These are phyloP conservation scores for Alviniconcha marisindica DNA, from an alignment of 1,140 invertebrate genomes.

Conservation along the genomic window DNA sequence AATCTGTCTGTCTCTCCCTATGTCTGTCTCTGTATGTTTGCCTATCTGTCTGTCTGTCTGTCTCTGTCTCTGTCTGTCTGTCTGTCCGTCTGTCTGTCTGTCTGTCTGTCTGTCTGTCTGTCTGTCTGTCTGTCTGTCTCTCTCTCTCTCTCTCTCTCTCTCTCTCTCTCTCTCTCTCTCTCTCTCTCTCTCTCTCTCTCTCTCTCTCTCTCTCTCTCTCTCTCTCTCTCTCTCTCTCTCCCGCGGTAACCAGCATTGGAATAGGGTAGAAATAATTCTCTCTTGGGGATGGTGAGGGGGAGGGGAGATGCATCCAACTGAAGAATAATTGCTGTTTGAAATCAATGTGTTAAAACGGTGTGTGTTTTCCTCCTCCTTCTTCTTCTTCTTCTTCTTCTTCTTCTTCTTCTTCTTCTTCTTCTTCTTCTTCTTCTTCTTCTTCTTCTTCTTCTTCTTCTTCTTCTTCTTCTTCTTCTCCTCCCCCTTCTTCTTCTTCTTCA, in stretches of 20 bases:
- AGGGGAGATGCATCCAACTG: too few species aligned
- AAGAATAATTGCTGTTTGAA: background rate
- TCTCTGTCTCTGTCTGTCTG: background rate
- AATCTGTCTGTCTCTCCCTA: too few species aligned
- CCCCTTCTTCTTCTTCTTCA: background rate
- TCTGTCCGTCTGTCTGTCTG: background rate
- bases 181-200: constrained; percentile 7
- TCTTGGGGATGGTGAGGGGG: too few species aligned
- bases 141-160: background rate
- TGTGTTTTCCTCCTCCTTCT: background rate
- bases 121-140: background rate
- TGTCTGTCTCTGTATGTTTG: too few species aligned
- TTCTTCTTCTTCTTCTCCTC: background rate
- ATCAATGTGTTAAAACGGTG: background rate
- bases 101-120: too few species aligned
- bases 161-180: constrained; percentile 7
- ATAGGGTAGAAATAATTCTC: too few species aligned
- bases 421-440: background rate
- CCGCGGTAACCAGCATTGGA: too few species aligned
- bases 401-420: background rate
- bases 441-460: background rate
- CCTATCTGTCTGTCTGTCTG: background rate
- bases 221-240: too few species aligned
- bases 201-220: background rate
- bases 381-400: background rate